Conservation (phyloP, 2,113 vertebrate genomes). For the Gambusia holbrooki region DNA sequence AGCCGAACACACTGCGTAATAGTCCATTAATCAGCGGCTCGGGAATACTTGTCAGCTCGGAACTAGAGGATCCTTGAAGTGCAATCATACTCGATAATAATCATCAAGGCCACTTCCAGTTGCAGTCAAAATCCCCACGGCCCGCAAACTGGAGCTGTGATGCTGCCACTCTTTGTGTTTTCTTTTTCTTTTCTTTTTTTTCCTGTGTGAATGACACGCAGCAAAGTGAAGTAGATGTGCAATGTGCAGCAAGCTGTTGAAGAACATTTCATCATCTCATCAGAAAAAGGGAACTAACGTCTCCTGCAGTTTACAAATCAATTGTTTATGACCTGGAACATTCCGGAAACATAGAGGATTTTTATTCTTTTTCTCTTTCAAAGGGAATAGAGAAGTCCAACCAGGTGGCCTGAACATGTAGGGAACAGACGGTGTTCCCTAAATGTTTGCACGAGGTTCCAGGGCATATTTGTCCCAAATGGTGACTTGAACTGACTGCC, state of each 20-base stretch:
- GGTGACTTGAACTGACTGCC: constrained; percentile 40
- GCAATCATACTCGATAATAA: constrained; percentile 60
- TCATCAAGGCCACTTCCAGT: constrained; percentile 48
- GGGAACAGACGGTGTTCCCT: constrained; percentile 8
- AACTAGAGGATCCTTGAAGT: constrained; percentile 66
- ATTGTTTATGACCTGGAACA: constrained; percentile 60
- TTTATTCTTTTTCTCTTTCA: constrained; percentile 26
- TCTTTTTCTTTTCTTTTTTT: constrained; percentile 8
- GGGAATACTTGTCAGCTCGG: constrained; percentile 45
- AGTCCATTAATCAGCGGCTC: constrained; percentile 59
- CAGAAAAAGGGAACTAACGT: constrained; percentile 26
- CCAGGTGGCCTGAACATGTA: constrained; percentile 20
- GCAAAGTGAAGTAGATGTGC: constrained; percentile 20
- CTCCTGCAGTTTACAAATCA: constrained; percentile 30
- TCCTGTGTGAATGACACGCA: constrained; percentile 23
- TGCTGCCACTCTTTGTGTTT: constrained; percentile 17
- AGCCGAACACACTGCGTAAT: constrained; percentile 60
- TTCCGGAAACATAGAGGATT: constrained; percentile 40
- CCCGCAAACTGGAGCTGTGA: constrained; percentile 14
- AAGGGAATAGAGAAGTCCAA: constrained; percentile 43
- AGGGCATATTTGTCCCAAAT: constrained; percentile 44
- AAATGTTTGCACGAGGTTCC: constrained; percentile 7
- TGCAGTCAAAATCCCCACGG: constrained; percentile 18
- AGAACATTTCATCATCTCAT: constrained; percentile 63
- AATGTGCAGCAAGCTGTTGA: constrained; percentile 44